These are phyloP conservation scores for Chelmon rostratus DNA, from an alignment of 2,797 vertebrate genomes.

Conservation along the genomic window DNA sequence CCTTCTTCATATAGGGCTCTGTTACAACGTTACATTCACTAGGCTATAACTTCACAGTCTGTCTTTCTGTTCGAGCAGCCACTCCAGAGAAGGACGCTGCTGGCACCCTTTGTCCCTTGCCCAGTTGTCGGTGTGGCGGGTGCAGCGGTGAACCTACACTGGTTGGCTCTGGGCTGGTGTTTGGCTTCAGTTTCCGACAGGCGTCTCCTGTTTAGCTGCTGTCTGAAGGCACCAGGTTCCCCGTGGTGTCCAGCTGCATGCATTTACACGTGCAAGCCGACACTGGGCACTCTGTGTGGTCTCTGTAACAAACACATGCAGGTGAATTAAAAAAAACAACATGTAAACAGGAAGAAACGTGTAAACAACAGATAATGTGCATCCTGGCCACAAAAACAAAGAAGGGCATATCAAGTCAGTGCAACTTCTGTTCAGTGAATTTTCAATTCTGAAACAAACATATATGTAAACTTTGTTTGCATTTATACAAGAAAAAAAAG, in stretches of 20 bases:
- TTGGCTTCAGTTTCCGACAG: slow-evolving; percentile 48
- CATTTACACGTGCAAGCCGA: slow-evolving; percentile 98
- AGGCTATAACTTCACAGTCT: slow-evolving; percentile 52
- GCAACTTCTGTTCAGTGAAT: not conserved
- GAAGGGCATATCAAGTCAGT: not conserved
- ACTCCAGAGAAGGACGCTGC: slow-evolving; percentile 41
- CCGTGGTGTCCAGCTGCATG: slow-evolving; percentile 99
- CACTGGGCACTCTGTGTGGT: slow-evolving; percentile 97
- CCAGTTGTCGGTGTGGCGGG: slow-evolving; percentile 30
- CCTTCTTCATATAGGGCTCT: slow-evolving; percentile 65
- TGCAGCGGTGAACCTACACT: slow-evolving; percentile 42
- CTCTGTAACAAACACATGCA: slow-evolving; percentile 81
- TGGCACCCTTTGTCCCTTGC: slow-evolving; percentile 38
- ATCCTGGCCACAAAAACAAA: not conserved
- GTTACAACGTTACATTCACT: slow-evolving; percentile 69
- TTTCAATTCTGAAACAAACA: not conserved
- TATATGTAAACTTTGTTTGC: too few species aligned
- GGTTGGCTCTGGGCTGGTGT: slow-evolving; percentile 54
- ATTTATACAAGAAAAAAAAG: too few species aligned
- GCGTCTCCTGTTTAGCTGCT: slow-evolving; percentile 83
- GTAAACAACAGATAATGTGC: not conserved
- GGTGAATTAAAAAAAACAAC: not conserved
- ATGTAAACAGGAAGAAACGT: not conserved
- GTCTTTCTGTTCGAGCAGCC: slow-evolving; percentile 50
- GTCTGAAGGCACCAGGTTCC: slow-evolving; percentile 96